Evolutionary conservation across 1,140 invertebrate genomes (phyloP).

Genomic region (Reticulitermes speratus): DNA sequence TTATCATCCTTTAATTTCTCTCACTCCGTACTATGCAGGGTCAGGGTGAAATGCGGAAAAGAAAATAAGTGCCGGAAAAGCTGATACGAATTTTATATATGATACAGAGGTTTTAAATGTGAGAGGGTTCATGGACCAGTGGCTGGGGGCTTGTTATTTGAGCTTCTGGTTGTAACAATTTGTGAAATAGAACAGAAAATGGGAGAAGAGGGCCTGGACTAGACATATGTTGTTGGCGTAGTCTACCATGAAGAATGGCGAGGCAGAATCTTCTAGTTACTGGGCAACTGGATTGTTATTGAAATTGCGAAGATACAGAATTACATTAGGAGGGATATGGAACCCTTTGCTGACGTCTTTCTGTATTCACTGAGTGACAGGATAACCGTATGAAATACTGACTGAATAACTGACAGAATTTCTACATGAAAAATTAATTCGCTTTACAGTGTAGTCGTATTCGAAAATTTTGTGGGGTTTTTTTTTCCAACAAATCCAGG

Average conservation of each 20-base stretch:
- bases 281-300: background rate
- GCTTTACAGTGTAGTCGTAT: no score
- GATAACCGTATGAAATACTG: no score
- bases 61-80: constrained; percentile 1
- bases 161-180: background rate
- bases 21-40: background rate
- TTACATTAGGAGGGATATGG: no score
- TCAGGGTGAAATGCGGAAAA: background rate
- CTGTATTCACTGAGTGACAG: no score
- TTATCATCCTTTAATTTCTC: background rate
- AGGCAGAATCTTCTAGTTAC: background rate
- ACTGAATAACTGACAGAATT: no score
- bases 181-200: constrained; percentile 17
- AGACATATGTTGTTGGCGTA: background rate
- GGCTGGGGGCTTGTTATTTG: background rate
- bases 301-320: background rate
- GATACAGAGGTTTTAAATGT: background rate
- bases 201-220: background rate
- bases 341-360: no score
- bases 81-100: background rate
- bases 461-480: no score
- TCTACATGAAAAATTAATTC: no score
- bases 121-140: background rate
- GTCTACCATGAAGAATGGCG: background rate
- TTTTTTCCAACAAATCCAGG: no score